Evolutionary conservation across 53 echinoderm and acorn worm genomes (phyloP), one percentile per base, ranked within the genome.

Genomic region (Temnopleurus reevesii): DNA sequence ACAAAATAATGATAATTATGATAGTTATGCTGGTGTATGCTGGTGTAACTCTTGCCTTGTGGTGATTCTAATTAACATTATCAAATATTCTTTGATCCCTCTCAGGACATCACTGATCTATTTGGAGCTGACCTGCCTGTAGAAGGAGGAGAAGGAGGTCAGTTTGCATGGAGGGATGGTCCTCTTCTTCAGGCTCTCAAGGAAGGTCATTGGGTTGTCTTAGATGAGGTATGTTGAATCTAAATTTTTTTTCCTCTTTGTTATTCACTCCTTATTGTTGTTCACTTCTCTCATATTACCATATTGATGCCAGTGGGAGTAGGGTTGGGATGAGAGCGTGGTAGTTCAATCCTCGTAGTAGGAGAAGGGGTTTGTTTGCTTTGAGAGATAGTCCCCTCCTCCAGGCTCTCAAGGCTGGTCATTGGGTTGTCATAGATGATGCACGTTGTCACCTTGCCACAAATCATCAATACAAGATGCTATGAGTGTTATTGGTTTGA

Each of bases 321-420:
- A n/a, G n/a, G n/a, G n/a, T n/a, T n/a, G n/a, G n/a, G n/a, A n/a
- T n/a, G n/a, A n/a, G n/a, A n/a, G n/a, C n/a, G n/a, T n/a, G n/a
- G n/a, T n/a, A n/a, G n/a, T n/a, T n/a, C n/a, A n/a, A n/a, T n/a
- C n/a, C n/a, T n/a, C n/a, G 95, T 97, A 49, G 99, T 94, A 77
- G 99, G 96, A 4, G 99, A 86, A 94, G 96, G 55, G 99, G 99
- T n/a, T 96, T 96, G 89, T 99, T 99, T 93, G 94, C 99, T 5
- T 96, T 95, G 96, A 89, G 99, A 77, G 99, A 99, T 76, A 94
- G 96, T 0, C 99, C 99, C n/a, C 91, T 99, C 45, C 81, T 99
- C 7, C 96, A 93, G 29, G 99, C 96, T 7, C 90, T 96, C 53
- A 93, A 93, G 77, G 94, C 92, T 51, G 95, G 96, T 7, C 99